Evolutionary conservation across 2,888 invertebrate species (phyloP).

Genomic region (Yponomeuta evonymella): DNA sequence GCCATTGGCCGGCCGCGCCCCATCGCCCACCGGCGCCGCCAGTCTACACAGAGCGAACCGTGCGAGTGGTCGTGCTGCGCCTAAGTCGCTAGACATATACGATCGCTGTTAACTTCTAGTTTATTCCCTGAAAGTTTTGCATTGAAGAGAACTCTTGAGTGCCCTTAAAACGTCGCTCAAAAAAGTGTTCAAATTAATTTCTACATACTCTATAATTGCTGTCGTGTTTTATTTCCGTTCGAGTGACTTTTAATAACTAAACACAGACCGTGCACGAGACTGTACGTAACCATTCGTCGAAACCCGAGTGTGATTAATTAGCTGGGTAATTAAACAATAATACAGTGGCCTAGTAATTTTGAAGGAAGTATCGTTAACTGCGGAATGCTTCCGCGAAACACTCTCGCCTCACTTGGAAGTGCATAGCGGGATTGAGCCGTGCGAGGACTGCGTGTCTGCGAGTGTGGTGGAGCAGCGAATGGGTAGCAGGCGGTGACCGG

Average conservation of each 20-base stretch:
- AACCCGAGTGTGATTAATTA: constrained; percentile 4
- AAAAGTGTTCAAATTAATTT: not conserved
- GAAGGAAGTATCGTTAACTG: constrained; percentile 7
- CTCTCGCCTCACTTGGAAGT: not conserved
- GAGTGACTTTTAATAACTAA: constrained; percentile 8
- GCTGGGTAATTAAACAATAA: not conserved
- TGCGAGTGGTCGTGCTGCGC: constrained; percentile 21
- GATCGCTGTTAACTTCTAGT: constrained; percentile 5
- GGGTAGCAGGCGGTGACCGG: constrained; percentile 23
- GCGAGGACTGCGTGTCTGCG: constrained; percentile 16
- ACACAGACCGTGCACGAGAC: constrained; percentile 3
- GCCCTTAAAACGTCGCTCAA: not conserved
- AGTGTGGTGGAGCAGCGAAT: constrained; percentile 16
- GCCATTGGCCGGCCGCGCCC: constrained; percentile 38
- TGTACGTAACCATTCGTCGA: constrained; percentile 2
- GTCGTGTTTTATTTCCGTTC: not conserved
- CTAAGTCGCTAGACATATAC: constrained; percentile 16
- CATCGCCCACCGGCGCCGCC: constrained; percentile 26
- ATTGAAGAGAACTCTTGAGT: not conserved
- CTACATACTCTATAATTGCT: not conserved
- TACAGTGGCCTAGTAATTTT: constrained; percentile 6
- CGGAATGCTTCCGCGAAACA: constrained; percentile 11
- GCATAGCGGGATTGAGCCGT: not conserved
- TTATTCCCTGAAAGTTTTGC: not conserved
- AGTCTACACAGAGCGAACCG: constrained; percentile 25